A percentile compares a stretch with the other conserved stretches of the same genome.
These are phyloP conservation scores for Piprites chloris DNA, from an alignment of 2,113 vertebrate genomes.

Conservation along the genomic window DNA sequence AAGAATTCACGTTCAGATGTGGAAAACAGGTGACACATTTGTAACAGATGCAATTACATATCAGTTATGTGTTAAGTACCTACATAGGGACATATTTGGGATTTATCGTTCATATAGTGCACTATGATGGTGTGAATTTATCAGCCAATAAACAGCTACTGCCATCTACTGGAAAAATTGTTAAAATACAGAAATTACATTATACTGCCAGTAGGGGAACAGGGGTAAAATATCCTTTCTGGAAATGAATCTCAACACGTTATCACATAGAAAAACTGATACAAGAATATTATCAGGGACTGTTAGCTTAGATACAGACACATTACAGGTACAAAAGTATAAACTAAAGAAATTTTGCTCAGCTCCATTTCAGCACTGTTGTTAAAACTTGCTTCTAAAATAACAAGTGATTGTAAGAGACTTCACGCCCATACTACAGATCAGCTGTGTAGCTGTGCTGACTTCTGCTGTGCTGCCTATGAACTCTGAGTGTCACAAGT, in stretches of 20 bases:
- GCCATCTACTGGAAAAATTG: slow-evolving; percentile 30
- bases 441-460: neutral
- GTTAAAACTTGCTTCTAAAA: neutral
- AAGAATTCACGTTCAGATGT: neutral
- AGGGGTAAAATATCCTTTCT: neutral
- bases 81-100: neutral
- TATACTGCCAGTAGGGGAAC: neutral
- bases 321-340: neutral
- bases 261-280: neutral
- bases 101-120: neutral
- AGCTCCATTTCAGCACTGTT: neutral
- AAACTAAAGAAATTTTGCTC: neutral
- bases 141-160: neutral
- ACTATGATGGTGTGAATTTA: neutral
- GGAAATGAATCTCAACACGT: neutral
- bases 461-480: neutral
- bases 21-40: neutral
- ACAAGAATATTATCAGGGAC: neutral
- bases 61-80: neutral
- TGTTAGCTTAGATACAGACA: neutral
- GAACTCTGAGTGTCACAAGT: too few relatives aligned
- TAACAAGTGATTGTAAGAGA: neutral
- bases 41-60: neutral
- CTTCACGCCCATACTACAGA: neutral
- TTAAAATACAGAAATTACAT: neutral